Evolutionary conservation across 1,140 invertebrate species (phyloP), one percentile per base, ranked within the genome.

Genomic region (Drosophila bocqueti): DNA sequence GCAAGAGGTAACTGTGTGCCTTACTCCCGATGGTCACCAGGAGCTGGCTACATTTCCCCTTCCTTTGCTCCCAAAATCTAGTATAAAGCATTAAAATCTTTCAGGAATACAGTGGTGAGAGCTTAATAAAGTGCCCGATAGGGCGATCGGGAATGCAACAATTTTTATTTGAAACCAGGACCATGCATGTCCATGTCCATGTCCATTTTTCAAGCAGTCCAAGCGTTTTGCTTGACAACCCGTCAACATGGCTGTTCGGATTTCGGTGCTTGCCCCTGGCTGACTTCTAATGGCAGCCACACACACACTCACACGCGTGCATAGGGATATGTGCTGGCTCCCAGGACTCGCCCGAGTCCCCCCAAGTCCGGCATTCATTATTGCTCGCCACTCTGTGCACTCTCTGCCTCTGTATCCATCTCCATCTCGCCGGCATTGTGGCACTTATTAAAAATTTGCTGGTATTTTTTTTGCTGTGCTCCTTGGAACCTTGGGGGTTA

Each of bases 401-500:
- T 49, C 69, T 36, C 60, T 58, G n/a, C 66, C 52, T 42, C 68
- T 67, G 42, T 66, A 31, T 76, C 47, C 49, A 50, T 38, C 50
- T 36, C 42, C 42, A 34, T 42, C 47, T 54, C 36, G 63, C 47
- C 81, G 72, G 84, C 85, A 91, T 86, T 90, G 86, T 91, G 86
- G 85, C 82, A 85, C 87, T 89, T 91, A 87, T 87, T 87, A 89
- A 89, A 87, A 86, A 87, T 87, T 73, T 86, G 79, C 79, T 86
- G 66, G 66, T 79, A 68, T 66, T 68, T 76, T 76, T 73, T 65
- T 79, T 60, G 7, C 40, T 49, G 8, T 21, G 9, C 26, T 66
- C 40, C 57, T 40, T 59, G 72, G 58, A 68, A 76, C 77, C 63
- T 79, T 83, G 68, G 45, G 11, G 58, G 58, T 73, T 54, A 43